These are phyloP conservation scores for Orthosia cruda DNA, from an alignment of 2,888 invertebrate species.

Conservation along the genomic window DNA sequence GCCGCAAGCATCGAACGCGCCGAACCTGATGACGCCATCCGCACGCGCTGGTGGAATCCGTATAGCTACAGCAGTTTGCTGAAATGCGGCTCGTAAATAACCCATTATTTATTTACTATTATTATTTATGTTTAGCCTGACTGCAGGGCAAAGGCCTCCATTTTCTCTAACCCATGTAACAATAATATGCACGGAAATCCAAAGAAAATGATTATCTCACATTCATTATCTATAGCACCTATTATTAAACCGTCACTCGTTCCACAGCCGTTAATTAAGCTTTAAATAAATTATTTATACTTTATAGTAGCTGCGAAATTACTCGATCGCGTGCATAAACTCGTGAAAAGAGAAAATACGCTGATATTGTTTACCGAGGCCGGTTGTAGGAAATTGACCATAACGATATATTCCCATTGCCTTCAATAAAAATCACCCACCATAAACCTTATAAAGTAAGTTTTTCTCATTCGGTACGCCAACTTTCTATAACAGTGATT, in stretches of 20 bases:
- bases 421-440: slow-evolving; percentile 19
- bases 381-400: slow-evolving; percentile 29
- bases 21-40: too few species aligned
- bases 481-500: slow-evolving; percentile 1
- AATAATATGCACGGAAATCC: not conserved
- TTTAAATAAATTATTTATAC: slow-evolving; percentile 43
- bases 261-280: slow-evolving; percentile 20
- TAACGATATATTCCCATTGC: slow-evolving; percentile 31
- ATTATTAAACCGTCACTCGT: slow-evolving; percentile 23
- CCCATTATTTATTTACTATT: too few species aligned
- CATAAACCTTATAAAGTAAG: slow-evolving; percentile 4
- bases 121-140: too few species aligned
- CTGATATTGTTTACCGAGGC: slow-evolving; percentile 34
- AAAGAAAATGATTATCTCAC: slow-evolving; percentile 3
- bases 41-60: too few species aligned
- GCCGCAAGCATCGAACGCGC: too few species aligned
- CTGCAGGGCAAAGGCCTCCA: too few species aligned
- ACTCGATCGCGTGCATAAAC: slow-evolving; percentile 53
- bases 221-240: slow-evolving; percentile 13
- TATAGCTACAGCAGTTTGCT: too few species aligned
- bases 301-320: slow-evolving; percentile 50
- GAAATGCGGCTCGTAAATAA: too few species aligned
- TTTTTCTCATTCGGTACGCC: slow-evolving; percentile 7
- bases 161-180: not conserved
- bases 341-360: slow-evolving; percentile 42